Base-by-base conservation (phyloP, 2,113 vertebrate genomes). In the Poeciliopsis retropinna region DNA sequence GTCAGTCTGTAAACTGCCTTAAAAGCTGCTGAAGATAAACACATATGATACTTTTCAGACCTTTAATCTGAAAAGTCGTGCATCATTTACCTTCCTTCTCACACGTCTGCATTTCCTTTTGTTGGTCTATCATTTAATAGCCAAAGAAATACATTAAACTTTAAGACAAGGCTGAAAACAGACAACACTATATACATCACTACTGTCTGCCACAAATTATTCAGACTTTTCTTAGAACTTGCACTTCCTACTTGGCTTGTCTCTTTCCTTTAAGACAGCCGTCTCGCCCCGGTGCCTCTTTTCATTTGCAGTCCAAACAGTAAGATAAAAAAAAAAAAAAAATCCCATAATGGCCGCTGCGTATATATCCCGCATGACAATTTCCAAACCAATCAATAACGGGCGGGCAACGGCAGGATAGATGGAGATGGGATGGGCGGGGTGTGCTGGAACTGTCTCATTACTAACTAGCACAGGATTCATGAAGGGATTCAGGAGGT, bases 271-370 rank as follows among this genome's bases (percentile, higher is more conserved):
- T 90, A 91, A 91, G 90, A 92, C 85, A 85, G 88, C 88, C 60
- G 89, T 91, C 89, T 91, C 83, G 78, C 88, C 87, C 80, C 41
- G 74, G 67, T 82, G 81, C 81, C 72, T 86, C 80, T 84, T 89
- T 92, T 92, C 91, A 94, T 94, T 92, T 93, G 87, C 83, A 92
- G 89, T 88, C 91, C 86, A 93, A 93, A 93, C 87, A 92, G 88
- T 91, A 89, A 91, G 84, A 92, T 83, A 91, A 92, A 90, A 92
- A 3, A 41, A 41, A 41, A 4, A 41, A 39, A 39, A 15, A 91
- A 87, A 34, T 54, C 84, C 92, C 90, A 91, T 92, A 93, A 87
- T 86, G 86, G 85, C 84, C 85, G 78, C 79, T 79, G 85, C 79
- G n/a, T 88, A 92, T 85, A 92, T 85, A 91, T 85, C 75, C 85